phyloP scores from a whole-genome alignment of 2,113 vertebrate species.

The Nannobrachium achirus region DNA sequence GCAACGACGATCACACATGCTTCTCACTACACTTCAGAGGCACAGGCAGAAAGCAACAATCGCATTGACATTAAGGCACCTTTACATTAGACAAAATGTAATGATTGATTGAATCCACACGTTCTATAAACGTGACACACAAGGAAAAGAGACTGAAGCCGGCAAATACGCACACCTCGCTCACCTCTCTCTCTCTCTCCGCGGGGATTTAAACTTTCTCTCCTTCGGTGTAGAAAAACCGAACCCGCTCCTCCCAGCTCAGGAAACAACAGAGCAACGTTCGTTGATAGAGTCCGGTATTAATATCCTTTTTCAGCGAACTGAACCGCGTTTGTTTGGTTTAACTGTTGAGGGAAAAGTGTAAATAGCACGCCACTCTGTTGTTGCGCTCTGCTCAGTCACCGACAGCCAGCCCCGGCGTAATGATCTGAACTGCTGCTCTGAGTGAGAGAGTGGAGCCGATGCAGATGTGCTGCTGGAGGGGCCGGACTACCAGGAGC shows the following conservation, averaged over 20 bases:
- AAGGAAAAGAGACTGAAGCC: background rate
- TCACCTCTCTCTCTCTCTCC: conserved; percentile 36
- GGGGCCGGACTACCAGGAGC: conserved; percentile 35
- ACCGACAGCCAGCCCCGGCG: conserved; percentile 2
- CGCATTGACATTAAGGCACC: background rate
- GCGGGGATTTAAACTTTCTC: conserved; percentile 55
- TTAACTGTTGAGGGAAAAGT: background rate
- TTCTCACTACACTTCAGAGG: conserved; percentile 12
- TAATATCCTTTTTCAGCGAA: background rate
- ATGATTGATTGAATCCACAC: background rate
- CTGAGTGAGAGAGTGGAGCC: background rate
- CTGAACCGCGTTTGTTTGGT: background rate
- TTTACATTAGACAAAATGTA: background rate
- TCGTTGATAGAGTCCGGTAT: background rate
- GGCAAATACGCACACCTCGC: background rate
- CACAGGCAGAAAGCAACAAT: background rate
- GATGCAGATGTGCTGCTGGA: conserved; percentile 33
- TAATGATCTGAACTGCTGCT: background rate
- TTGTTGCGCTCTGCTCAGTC: conserved; percentile 3
- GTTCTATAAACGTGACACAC: background rate
- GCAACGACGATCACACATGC: conserved; percentile 48
- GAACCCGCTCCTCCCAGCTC: background rate
- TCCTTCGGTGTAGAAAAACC: background rate
- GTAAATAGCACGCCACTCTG: background rate
- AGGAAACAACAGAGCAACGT: background rate